These are phyloP conservation scores for Lethenteron camtschaticum DNA, from an alignment of 2,113 vertebrate species.

Conservation along the genomic window DNA sequence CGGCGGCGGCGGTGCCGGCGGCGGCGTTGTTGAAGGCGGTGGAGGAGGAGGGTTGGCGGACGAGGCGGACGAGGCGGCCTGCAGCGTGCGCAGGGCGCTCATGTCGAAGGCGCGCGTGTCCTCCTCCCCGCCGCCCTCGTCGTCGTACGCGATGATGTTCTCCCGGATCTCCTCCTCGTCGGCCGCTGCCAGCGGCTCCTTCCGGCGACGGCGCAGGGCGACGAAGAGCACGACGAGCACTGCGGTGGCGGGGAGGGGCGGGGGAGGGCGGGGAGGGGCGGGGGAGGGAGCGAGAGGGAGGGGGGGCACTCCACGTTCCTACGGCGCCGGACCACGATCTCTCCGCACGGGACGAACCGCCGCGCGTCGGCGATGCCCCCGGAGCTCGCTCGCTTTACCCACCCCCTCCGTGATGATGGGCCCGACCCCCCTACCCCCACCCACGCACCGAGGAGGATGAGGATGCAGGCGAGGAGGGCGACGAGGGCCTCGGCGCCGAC, in stretches of 20 bases:
- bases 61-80: conserved; percentile 25
- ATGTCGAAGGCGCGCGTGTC: conserved; percentile 96
- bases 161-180: conserved; percentile 93
- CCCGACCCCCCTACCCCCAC: too few species aligned
- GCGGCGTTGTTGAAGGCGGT: conserved; percentile 21
- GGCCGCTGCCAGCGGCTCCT: conserved; percentile 76
- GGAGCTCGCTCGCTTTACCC: too few species aligned
- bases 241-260: conserved; percentile 11
- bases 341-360: too few species aligned
- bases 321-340: too few species aligned
- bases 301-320: fast-evolving
- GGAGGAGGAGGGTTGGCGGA: not conserved
- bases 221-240: conserved; percentile 89
- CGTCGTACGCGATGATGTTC: conserved; percentile 94
- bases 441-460: conserved; percentile 2
- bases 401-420: too few species aligned
- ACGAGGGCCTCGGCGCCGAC: conserved; percentile 5
- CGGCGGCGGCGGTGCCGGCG: not conserved
- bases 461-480: conserved; percentile 4
- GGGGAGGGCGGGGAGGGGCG: too few species aligned
- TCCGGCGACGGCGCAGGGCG: conserved; percentile 75
- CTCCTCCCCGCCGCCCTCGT: conserved; percentile 85
- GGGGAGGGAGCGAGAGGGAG: not conserved
- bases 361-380: too few species aligned
- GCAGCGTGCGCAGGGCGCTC: conserved; percentile 81